Evolutionary conservation across 2,888 invertebrate genomes (phyloP), one percentile per base, ranked within the genome.

Genomic region (Cosmia trapezina): DNA sequence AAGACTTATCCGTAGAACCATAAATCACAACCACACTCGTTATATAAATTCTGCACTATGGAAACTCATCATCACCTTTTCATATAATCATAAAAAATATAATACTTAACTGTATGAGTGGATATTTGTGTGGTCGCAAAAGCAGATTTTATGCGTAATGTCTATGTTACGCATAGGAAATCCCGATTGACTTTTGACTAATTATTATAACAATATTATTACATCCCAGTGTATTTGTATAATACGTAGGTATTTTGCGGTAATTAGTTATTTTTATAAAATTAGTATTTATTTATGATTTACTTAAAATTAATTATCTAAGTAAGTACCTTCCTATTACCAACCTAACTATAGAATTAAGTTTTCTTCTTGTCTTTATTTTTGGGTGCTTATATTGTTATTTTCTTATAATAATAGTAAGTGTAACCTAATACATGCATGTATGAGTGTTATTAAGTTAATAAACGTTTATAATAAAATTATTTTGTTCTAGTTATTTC

Each of bases 341-440:
- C 4, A 6, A 37, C 37, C 12, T 43, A 28, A 12, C 19, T 51
- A 33, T 43, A 51, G 47, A 43, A 22, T 56, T 82, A 76, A 71
- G 61, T 72, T 28, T 64, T 33, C 78, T 81, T 70, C 61, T 74
- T 73, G 17, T 33, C 61, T 70, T 74, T 78, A 76, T 65, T 71
- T 75, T 54, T 79, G 73, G 75, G 80, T 89, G 89, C 92, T 93
- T 91, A 76, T 92, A 93, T 94, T 94, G 90, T 94, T 94, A 94
- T 94, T 91, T 88, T 81, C 76, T 88, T n/a, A 92, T 94, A 94
- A 94, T 93, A 92, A 94, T 94, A 94, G 87, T 86, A 94, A 94
- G 94, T 93, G 89, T 89, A 78, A 89, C 89, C 90, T 89, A 89
- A 88, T 90, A 89, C 88, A 87, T 89, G 89, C 88, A 85, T 90